These are phyloP conservation scores for Sinocyclocheilus anophthalmus DNA, from an alignment of 2,113 vertebrate genomes.

Conservation along the genomic window DNA sequence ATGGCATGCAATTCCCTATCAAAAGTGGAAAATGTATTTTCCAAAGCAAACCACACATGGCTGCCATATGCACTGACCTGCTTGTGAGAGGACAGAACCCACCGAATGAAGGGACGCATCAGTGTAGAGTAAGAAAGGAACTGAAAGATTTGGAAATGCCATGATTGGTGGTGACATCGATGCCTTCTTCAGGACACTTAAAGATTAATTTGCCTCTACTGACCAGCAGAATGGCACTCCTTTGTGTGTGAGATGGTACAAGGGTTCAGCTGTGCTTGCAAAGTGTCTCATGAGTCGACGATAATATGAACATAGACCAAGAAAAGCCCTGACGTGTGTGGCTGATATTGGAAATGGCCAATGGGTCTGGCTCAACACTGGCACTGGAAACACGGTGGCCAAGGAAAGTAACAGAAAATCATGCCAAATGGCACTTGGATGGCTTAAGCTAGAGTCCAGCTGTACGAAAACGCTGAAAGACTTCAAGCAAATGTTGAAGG, in stretches of 20 bases:
- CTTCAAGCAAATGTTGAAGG: not conserved
- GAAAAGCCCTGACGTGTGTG: not conserved
- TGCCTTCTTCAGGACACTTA: not conserved
- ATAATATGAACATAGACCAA: not conserved
- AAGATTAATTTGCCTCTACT: not conserved
- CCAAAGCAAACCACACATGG: slow-evolving; percentile 31
- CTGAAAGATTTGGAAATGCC: not conserved
- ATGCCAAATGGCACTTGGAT: not conserved
- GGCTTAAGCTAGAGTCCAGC: not conserved
- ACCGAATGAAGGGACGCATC: not conserved
- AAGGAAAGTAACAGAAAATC: not conserved
- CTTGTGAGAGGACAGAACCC: not conserved
- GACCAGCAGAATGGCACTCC: not conserved
- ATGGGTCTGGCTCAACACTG: not conserved
- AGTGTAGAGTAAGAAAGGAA: not conserved
- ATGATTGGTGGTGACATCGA: not conserved
- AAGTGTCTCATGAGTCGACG: not conserved
- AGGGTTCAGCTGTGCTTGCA: not conserved
- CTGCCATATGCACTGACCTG: slow-evolving; percentile 10
- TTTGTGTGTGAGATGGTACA: slow-evolving; percentile 5
- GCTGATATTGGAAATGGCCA: not conserved
- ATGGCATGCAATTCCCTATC: slow-evolving; percentile 30
- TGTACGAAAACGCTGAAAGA: not conserved
- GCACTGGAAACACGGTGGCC: not conserved
- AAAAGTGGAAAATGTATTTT: slow-evolving; percentile 42